Evolutionary conservation across 2,888 invertebrate species (phyloP).

Genomic region (Leptopilina drosophilae): DNA sequence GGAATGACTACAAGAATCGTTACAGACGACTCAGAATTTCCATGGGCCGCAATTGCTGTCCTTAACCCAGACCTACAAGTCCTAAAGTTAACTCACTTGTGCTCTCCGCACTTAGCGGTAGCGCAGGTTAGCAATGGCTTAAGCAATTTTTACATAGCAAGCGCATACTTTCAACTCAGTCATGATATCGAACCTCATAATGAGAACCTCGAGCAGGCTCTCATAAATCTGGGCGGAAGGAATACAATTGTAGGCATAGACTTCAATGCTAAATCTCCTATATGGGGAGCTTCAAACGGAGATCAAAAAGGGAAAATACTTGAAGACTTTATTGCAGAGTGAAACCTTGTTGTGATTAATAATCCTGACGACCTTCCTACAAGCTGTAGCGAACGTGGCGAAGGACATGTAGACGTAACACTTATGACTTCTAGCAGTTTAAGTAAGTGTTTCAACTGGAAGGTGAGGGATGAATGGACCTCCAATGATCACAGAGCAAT

Average conservation of each 20-base stretch:
- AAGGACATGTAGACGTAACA: too few relatives aligned
- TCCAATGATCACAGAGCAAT: neutral
- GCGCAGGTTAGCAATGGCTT: neutral
- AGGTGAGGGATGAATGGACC: neutral
- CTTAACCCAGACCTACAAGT: neutral
- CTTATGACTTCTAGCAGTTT: neutral
- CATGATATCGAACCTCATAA: neutral
- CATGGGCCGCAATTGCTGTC: neutral
- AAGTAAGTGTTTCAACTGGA: neutral
- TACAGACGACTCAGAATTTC: neutral
- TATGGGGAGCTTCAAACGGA: neutral
- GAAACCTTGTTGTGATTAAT: too few relatives aligned
- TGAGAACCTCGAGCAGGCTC: neutral
- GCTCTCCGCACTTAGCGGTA: neutral
- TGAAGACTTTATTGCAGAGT: too few relatives aligned
- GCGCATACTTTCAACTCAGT: neutral
- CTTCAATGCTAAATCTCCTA: neutral
- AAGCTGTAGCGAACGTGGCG: too few relatives aligned
- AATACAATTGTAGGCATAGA: neutral
- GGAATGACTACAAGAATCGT: too few relatives aligned
- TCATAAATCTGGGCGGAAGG: neutral
- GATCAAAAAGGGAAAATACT: neutral
- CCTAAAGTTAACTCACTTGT: neutral
- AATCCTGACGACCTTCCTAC: too few relatives aligned
- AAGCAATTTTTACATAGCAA: neutral